phyloP scores from a whole-genome alignment of 92 coral and sea anemone species.

The Epizoanthus ramosus region DNA sequence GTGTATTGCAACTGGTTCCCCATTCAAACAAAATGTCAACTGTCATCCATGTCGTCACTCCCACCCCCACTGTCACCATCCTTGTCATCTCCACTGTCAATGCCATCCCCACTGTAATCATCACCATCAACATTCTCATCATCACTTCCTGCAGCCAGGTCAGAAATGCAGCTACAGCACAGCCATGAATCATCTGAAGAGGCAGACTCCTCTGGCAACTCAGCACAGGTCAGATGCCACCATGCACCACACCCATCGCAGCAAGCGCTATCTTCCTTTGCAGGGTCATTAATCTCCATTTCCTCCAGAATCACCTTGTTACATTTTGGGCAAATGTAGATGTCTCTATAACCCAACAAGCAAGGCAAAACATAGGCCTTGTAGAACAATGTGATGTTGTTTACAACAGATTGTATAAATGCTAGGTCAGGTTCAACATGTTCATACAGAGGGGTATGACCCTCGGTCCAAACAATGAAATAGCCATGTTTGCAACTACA shows the following conservation, averaged over 20 bases:
- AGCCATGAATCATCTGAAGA: too few species aligned
- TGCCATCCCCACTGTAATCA: too few species aligned
- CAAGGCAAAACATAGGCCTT: slow-evolving; percentile 31
- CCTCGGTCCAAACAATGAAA: slow-evolving; percentile 48
- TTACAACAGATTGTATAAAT: not conserved
- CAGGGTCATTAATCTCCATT: slow-evolving; percentile 10
- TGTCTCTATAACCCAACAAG: slow-evolving; percentile 25
- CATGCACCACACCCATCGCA: slow-evolving; percentile 28
- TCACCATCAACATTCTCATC: too few species aligned
- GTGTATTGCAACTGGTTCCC: too few species aligned
- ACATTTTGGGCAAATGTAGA: slow-evolving; percentile 30
- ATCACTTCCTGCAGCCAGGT: too few species aligned
- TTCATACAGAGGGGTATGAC: slow-evolving; percentile 24
- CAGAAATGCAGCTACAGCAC: too few species aligned
- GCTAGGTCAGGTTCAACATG: not conserved
- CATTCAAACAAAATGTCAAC: too few species aligned
- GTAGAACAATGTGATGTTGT: slow-evolving; percentile 15
- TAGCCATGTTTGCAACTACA: slow-evolving; percentile 37
- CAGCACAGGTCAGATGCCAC: slow-evolving; percentile 40
- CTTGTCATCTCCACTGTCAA: too few species aligned
- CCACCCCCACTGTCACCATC: too few species aligned
- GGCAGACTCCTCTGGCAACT: not conserved
- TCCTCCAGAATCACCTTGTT: slow-evolving; percentile 37
- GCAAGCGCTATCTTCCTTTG: slow-evolving; percentile 30
- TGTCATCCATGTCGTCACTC: too few species aligned